Percentiles rank a stretch among this genome's conserved stretches.
Evolutionary conservation across 2,888 invertebrate species (phyloP).

Genomic region (Agrilus biguttatus): DNA sequence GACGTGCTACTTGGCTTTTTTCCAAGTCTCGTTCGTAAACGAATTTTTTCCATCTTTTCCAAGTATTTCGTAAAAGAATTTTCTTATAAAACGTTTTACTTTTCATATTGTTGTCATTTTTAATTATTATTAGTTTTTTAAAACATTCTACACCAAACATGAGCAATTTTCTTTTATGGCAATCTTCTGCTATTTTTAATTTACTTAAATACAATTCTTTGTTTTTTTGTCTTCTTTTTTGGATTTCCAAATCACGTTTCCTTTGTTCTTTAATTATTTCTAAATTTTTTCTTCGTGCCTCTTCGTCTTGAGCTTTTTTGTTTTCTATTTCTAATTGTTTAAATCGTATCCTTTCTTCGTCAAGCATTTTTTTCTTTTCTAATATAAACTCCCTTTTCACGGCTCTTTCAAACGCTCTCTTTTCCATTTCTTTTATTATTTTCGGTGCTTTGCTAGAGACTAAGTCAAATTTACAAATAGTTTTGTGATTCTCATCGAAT

Average conservation of each 20-base stretch:
- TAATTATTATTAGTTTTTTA: constrained; percentile 23
- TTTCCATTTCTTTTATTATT: constrained; percentile 58
- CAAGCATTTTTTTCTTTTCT: constrained; percentile 35
- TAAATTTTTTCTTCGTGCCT: constrained; percentile 44
- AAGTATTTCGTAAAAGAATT: constrained; percentile 14
- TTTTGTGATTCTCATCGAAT: constrained; percentile 28
- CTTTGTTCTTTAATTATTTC: constrained; percentile 45
- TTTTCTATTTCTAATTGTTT: constrained; percentile 46
- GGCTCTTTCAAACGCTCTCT: constrained; percentile 50
- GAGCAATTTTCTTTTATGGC: constrained; percentile 27
- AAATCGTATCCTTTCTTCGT: constrained; percentile 37
- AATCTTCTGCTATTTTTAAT: constrained; percentile 29
- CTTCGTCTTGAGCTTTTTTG: constrained; percentile 42
- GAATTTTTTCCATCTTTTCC: constrained; percentile 14
- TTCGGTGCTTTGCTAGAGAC: constrained; percentile 47
- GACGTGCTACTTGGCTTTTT: constrained; percentile 41
- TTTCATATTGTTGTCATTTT: constrained; percentile 22
- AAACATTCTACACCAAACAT: constrained; percentile 25
- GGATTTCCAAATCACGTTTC: constrained; percentile 39
- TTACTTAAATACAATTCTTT: constrained; percentile 30
- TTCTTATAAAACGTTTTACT: constrained; percentile 17
- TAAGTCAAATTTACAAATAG: constrained; percentile 25
- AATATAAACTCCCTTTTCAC: constrained; percentile 30
- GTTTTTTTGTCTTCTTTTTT: constrained; percentile 42
- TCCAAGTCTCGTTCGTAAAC: constrained; percentile 20